A percentile compares a stretch with the other conserved stretches of the same genome.
Evolutionary conservation across 2,888 invertebrate genomes (phyloP).

Genomic region (Argyra leucocephala): DNA sequence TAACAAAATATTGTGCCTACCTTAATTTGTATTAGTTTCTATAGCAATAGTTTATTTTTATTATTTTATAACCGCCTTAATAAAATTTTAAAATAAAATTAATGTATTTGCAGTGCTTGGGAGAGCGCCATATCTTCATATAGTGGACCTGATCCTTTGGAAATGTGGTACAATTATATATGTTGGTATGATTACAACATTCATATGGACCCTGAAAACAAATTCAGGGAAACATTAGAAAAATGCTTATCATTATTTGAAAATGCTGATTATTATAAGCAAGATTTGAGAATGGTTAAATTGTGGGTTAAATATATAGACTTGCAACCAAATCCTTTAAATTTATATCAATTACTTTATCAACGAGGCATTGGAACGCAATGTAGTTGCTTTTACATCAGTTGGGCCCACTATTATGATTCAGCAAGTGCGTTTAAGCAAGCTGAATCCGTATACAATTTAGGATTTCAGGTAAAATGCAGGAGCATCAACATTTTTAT

Average conservation of each 20-base stretch:
- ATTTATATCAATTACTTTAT: constrained; percentile 72
- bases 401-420: constrained; percentile 84
- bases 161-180: constrained; percentile 83
- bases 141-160: constrained; percentile 77
- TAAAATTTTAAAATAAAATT: no score
- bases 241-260: constrained; percentile 76
- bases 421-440: constrained; percentile 69
- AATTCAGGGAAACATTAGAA: constrained; percentile 77
- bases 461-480: constrained; percentile 53
- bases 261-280: constrained; percentile 67
- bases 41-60: no score
- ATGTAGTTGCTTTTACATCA: constrained; percentile 74
- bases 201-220: constrained; percentile 70
- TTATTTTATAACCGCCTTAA: no score
- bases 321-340: constrained; percentile 63
- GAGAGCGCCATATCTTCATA: constrained; percentile 75
- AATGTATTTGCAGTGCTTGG: constrained; percentile 55
- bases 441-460: constrained; percentile 72
- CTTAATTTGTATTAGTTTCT: no score
- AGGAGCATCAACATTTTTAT: not conserved
- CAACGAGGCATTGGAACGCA: constrained; percentile 71
- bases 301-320: constrained; percentile 89
- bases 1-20: no score
- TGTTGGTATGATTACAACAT: constrained; percentile 83
- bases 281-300: constrained; percentile 78